Evolutionary conservation across 2,888 invertebrate genomes (phyloP).

Genomic region (Microctonus aethiopoides): DNA sequence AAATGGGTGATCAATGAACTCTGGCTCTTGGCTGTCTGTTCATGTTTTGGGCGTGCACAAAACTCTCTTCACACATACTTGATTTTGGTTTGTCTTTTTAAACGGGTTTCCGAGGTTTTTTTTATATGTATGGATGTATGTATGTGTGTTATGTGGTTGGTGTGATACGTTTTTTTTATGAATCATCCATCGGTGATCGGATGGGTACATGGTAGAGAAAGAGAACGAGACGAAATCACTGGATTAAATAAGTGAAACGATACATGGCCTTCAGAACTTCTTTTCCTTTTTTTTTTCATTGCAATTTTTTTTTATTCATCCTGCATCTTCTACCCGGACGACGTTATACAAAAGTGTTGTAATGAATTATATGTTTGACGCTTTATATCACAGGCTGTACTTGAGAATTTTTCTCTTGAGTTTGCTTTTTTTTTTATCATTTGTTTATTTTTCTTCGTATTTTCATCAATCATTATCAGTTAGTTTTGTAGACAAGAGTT

Average conservation of each 20-base stretch:
- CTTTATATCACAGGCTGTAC: background rate
- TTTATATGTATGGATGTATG: background rate
- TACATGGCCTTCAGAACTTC: conserved; percentile 11
- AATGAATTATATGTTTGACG: background rate
- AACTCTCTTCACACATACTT: conserved; percentile 19
- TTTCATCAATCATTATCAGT: background rate
- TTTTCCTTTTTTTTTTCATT: background rate
- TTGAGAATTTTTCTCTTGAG: too few species aligned
- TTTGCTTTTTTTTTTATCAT: conserved; percentile 20
- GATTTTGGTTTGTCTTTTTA: conserved; percentile 14
- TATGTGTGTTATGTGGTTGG: too few species aligned
- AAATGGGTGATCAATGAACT: conserved; percentile 59
- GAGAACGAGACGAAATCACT: background rate
- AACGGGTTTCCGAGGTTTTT: background rate
- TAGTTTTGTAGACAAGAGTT: background rate
- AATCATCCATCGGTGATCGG: conserved; percentile 4
- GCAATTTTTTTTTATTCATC: background rate
- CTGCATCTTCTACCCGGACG: background rate
- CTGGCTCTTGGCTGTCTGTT: conserved; percentile 45
- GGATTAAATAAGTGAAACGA: background rate
- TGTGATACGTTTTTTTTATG: background rate
- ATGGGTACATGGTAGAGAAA: conserved; percentile 5
- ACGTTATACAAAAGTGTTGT: background rate
- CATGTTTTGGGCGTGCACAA: conserved; percentile 51
- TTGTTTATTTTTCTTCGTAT: background rate